A percentile compares a stretch with the other conserved stretches of the same genome.
These are phyloP conservation scores for Oceanodroma tethys DNA, from an alignment of 2,113 vertebrate genomes.

Conservation along the genomic window DNA sequence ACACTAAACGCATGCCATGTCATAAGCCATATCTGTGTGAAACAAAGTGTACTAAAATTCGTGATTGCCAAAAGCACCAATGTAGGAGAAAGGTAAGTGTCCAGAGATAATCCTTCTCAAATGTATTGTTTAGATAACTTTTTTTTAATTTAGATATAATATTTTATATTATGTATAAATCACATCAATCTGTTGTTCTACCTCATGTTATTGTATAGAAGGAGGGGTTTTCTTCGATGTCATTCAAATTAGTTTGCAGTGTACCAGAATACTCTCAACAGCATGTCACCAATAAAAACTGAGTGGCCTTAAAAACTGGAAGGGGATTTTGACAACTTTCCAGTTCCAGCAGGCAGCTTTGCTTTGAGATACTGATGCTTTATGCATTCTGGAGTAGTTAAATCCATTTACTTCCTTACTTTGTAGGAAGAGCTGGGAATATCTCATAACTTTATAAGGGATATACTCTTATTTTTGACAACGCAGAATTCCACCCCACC, in stretches of 20 bases:
- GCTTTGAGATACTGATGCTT: background rate
- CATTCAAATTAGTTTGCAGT: background rate
- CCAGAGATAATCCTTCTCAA: background rate
- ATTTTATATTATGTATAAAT: background rate
- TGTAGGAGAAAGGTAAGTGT: conserved; percentile 88
- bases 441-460: background rate
- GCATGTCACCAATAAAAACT: background rate
- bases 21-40: conserved; percentile 95
- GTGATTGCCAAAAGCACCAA: conserved; percentile 90
- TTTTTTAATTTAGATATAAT: background rate
- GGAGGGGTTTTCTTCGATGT: background rate
- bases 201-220: background rate
- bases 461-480: background rate
- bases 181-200: background rate
- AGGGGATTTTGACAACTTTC: background rate
- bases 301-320: background rate
- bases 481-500: background rate
- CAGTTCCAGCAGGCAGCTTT: background rate
- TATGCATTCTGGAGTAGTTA: background rate
- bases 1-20: conserved; percentile 86
- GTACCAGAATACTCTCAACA: background rate
- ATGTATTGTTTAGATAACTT: background rate
- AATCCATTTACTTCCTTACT: background rate
- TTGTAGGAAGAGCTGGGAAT: background rate
- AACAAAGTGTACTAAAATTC: conserved; percentile 86